Conservation (phyloP, 2,888 invertebrate genomes). For the Theretra japonica region DNA sequence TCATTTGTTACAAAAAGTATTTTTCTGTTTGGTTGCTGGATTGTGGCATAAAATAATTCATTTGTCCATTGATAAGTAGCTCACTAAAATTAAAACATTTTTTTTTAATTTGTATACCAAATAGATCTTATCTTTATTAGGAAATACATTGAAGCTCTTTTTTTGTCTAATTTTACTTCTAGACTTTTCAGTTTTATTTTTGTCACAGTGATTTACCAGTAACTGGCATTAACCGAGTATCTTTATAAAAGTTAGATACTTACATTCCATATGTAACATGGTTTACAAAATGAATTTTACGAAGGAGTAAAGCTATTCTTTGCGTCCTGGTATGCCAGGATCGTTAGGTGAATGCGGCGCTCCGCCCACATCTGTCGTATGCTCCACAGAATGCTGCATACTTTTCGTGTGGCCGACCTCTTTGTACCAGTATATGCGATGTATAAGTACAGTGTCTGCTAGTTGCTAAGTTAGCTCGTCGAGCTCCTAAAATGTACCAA, state of each 20-base stretch:
- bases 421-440: constrained; percentile 36
- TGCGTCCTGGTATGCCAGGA: constrained; percentile 49
- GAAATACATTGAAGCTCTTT: too few relatives aligned
- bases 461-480: not conserved
- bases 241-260: too few relatives aligned
- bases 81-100: too few relatives aligned
- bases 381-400: constrained; percentile 53
- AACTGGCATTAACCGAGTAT: too few relatives aligned
- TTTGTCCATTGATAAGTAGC: too few relatives aligned
- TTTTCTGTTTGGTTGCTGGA: constrained; percentile 31
- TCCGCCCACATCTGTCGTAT: constrained; percentile 56
- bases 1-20: constrained; percentile 14
- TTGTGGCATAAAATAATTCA: not conserved
- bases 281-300: constrained; percentile 4
- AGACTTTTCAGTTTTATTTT: too few relatives aligned
- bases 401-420: constrained; percentile 45
- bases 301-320: constrained; percentile 1
- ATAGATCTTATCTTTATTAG: too few relatives aligned
- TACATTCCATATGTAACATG: not conserved
- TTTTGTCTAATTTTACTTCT: too few relatives aligned
- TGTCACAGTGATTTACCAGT: too few relatives aligned
- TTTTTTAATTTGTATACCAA: too few relatives aligned
- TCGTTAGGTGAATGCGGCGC: constrained; percentile 55
- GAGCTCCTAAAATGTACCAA: not conserved
- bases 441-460: constrained; percentile 27